Evolutionary conservation across 2,797 vertebrate genomes (phyloP), one percentile per base, ranked within the genome.

Genomic region (Chaetodon trifasciatus): DNA sequence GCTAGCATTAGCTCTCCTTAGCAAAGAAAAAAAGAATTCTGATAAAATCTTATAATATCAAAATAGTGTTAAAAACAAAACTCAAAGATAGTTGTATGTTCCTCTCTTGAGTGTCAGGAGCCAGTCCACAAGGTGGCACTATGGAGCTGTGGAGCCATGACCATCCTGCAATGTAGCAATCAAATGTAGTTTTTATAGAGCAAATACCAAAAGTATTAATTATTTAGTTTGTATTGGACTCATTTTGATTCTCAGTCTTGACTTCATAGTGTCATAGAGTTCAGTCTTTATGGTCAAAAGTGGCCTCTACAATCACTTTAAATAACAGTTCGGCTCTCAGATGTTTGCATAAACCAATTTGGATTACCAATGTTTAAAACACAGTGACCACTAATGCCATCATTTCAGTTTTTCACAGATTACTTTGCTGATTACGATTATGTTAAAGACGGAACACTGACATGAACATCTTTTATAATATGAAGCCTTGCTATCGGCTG

Each of bases 101-200:
- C 10, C 0, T 53, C 16, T 12, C 17, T 53, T 23, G n/a, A 74
- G 2, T 10, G 7, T n/a, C 3, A 4, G 5, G 24, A 56, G 8
- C 16, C 6, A 8, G 13, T 69, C 83, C 91, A 92, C 79, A 52
- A 76, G 87, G 69, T 81, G 86, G 11, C 84, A 4, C 50, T 70
- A 47, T 50, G 60, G 80, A 74, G 57, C 32, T 35, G 4, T 55
- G 2, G 13, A 1, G 0, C 15, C 60, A 19, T 50, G 15, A 12
- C 5, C 13, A 42, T 10, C 6, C 47, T 2, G 9, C 8, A 64
- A 15, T 8, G 0, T 12, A 5, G 65, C 13, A 62, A 50, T 64
- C 39, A 32, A 0, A 16, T 32, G 50, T 19, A 40, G 4, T 42
- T 66, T 42, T 42, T 35, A 12, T 4, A 24, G 8, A 61, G 3